phyloP scores from a whole-genome alignment of 1,140 invertebrate species.

The Pemphigus obesinymphae region DNA sequence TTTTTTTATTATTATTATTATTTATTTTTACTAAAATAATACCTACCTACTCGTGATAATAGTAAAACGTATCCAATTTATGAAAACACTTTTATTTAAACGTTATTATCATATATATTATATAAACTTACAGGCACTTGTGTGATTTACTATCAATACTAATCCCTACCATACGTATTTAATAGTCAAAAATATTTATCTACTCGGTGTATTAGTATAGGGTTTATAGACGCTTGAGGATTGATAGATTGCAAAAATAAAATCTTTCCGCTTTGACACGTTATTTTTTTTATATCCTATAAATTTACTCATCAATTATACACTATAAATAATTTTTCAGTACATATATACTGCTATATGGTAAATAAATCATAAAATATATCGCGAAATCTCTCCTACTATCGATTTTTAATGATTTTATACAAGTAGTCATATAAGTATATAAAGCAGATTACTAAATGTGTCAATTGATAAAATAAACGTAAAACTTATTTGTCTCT shows the following conservation, averaged over 20 bases:
- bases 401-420: constrained; percentile 18
- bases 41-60: too few relatives aligned
- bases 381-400: not conserved
- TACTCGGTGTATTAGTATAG: not conserved
- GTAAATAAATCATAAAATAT: constrained; percentile 9
- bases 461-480: not conserved
- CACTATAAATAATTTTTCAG: not conserved
- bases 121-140: too few relatives aligned
- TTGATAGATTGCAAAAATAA: not conserved
- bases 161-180: not conserved
- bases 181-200: not conserved
- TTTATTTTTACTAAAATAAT: too few relatives aligned
- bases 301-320: not conserved
- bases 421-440: too few relatives aligned
- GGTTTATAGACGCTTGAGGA: not conserved
- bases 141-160: too few relatives aligned
- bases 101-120: too few relatives aligned
- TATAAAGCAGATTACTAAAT: not conserved
- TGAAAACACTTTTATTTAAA: too few relatives aligned
- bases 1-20: too few relatives aligned
- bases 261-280: not conserved
- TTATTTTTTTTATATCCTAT: not conserved
- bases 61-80: too few relatives aligned
- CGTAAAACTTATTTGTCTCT: not conserved
- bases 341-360: not conserved